phyloP scores from a whole-genome alignment of 2,797 vertebrate species.

The Geotrypetes seraphini region DNA sequence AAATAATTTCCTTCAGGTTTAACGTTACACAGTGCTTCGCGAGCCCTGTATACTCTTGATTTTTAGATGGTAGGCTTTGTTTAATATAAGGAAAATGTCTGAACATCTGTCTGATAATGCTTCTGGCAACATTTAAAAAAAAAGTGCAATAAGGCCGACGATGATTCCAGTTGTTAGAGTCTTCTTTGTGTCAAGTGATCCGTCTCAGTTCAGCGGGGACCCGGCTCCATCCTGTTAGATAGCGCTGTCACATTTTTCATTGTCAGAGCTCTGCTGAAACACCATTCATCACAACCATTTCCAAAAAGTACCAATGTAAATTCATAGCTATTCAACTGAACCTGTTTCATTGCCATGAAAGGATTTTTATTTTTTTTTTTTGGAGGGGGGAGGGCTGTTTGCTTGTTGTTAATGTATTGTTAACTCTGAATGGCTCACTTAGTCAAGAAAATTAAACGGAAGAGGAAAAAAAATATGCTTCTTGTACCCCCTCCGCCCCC shows the following conservation, averaged over 20 bases:
- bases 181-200: conserved; percentile 38
- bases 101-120: conserved; percentile 6
- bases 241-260: conserved; percentile 71
- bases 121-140: too few species aligned
- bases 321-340: conserved; percentile 32
- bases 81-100: conserved; percentile 5
- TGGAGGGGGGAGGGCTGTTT: too few species aligned
- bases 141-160: neutral
- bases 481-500: too few species aligned
- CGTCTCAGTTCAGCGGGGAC: conserved; percentile 25
- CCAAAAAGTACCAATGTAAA: conserved; percentile 12
- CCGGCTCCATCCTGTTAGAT: conserved; percentile 41
- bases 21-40: neutral
- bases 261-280: conserved; percentile 57
- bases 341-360: neutral
- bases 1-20: conserved; percentile 5
- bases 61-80: conserved; percentile 13
- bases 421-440: too few species aligned
- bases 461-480: too few species aligned
- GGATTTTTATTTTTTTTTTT: neutral
- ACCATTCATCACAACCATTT: conserved; percentile 65
- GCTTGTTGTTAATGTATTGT: too few species aligned
- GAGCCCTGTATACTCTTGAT: conserved; percentile 5
- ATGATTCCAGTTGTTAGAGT: neutral
- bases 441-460: too few species aligned